Conservation (phyloP, 1,140 invertebrate genomes). For the Probaryconus sp. region DNA sequence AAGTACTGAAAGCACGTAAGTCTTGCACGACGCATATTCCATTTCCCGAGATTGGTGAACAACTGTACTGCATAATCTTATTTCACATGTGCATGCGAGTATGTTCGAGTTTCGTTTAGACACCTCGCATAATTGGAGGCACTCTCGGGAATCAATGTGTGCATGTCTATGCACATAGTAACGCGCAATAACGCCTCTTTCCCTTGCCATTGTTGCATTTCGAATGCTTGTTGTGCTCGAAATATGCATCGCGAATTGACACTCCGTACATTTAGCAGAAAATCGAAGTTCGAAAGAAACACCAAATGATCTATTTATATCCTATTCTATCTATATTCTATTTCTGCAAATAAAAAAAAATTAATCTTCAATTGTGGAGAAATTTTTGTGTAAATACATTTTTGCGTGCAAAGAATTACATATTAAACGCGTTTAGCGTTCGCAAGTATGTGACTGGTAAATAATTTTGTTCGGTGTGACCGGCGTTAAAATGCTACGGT, state of each 20-base stretch:
- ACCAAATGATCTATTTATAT: too few species aligned
- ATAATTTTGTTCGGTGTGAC: too few species aligned
- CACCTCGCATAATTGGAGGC: conserved; percentile 58
- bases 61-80: conserved; percentile 57
- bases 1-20: conserved; percentile 35
- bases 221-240: conserved; percentile 25
- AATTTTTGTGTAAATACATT: too few species aligned
- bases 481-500: conserved; percentile 48
- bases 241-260: conserved; percentile 50
- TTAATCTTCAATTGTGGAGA: too few species aligned
- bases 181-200: conserved; percentile 27
- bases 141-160: conserved; percentile 46
- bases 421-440: too few species aligned
- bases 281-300: too few species aligned
- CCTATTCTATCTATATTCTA: too few species aligned
- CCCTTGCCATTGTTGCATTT: conserved; percentile 41
- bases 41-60: conserved; percentile 38
- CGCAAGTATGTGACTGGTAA: too few species aligned
- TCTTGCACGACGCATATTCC: conserved; percentile 42
- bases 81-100: too few species aligned
- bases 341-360: too few species aligned
- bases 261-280: conserved; percentile 38
- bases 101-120: conserved; percentile 54
- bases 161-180: conserved; percentile 22
- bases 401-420: too few species aligned